Percentiles rank a stretch among this genome's conserved stretches.
phyloP scores from a whole-genome alignment of 2,797 vertebrate genomes.

The Okamejei kenojei region DNA sequence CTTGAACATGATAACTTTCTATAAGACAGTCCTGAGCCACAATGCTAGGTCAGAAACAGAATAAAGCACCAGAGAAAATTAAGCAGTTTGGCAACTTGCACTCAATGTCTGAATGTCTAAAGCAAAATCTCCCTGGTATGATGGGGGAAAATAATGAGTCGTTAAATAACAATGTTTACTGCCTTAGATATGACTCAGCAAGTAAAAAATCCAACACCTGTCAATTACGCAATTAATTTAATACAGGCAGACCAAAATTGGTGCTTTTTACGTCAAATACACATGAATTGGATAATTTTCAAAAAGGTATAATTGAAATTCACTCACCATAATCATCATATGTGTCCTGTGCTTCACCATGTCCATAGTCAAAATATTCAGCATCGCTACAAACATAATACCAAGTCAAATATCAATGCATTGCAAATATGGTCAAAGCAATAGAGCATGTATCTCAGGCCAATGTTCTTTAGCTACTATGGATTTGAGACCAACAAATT shows the following conservation, averaged over 20 bases:
- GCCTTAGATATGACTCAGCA: not conserved
- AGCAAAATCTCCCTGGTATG: not conserved
- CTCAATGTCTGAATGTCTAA: not conserved
- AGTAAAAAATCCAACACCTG: not conserved
- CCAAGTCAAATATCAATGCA: not conserved
- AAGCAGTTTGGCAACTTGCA: not conserved
- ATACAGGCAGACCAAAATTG: not conserved
- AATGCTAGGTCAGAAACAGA: not conserved
- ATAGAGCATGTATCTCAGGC: not conserved
- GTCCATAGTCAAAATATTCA: slow-evolving; percentile 96
- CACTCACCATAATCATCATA: slow-evolving; percentile 88
- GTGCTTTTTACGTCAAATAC: not conserved
- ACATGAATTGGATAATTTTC: not conserved
- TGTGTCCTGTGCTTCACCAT: slow-evolving; percentile 84
- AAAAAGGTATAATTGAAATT: slow-evolving; percentile 29
- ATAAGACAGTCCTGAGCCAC: not conserved
- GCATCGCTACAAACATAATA: slow-evolving; percentile 71
- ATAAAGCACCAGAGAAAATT: not conserved
- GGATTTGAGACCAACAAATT: not conserved
- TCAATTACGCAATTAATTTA: not conserved
- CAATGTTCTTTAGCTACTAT: not conserved
- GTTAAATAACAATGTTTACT: not conserved
- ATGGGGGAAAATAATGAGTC: not conserved
- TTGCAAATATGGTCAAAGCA: not conserved
- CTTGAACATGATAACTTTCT: not conserved